These are phyloP conservation scores for Ahaetulla prasina DNA, from an alignment of 2,113 vertebrate species.

Conservation along the genomic window DNA sequence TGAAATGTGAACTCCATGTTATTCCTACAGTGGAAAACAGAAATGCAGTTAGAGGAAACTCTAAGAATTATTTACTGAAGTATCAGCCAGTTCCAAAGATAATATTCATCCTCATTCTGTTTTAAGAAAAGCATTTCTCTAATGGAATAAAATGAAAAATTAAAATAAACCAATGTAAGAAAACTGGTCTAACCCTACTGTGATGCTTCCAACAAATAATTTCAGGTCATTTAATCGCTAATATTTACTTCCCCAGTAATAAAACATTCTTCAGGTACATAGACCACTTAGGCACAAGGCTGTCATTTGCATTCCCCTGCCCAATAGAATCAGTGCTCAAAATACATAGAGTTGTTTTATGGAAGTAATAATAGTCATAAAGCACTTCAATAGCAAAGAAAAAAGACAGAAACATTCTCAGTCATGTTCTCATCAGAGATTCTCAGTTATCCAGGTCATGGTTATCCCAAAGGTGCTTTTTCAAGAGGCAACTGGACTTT, in stretches of 20 bases:
- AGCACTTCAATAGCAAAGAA: constrained; percentile 8
- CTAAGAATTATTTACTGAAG: constrained; percentile 47
- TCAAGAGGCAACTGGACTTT: too few relatives aligned
- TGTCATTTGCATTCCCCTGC: constrained; percentile 40
- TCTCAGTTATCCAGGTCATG: too few relatives aligned
- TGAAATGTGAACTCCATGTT: constrained; percentile 24
- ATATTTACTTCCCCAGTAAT: constrained; percentile 24
- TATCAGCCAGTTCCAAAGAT: constrained; percentile 46
- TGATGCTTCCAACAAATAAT: constrained; percentile 39
- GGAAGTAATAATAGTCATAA: constrained; percentile 56
- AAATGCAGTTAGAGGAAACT: constrained; percentile 39
- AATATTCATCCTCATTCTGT: constrained; percentile 43
- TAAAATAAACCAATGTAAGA: constrained; percentile 51
- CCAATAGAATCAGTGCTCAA: constrained; percentile 39
- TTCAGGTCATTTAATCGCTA: constrained; percentile 46
- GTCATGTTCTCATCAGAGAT: background rate
- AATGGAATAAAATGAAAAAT: constrained; percentile 49
- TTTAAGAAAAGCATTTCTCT: constrained; percentile 56
- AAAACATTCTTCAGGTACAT: constrained; percentile 31
- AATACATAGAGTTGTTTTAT: background rate
- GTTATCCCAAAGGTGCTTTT: too few relatives aligned
- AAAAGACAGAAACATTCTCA: background rate
- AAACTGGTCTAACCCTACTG: constrained; percentile 30
- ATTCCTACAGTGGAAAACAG: constrained; percentile 32
- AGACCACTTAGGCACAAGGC: background rate